Evolutionary conservation across 2,888 invertebrate species (phyloP), one percentile per base, ranked within the genome.

Genomic region (Trichopoda pennipes): DNA sequence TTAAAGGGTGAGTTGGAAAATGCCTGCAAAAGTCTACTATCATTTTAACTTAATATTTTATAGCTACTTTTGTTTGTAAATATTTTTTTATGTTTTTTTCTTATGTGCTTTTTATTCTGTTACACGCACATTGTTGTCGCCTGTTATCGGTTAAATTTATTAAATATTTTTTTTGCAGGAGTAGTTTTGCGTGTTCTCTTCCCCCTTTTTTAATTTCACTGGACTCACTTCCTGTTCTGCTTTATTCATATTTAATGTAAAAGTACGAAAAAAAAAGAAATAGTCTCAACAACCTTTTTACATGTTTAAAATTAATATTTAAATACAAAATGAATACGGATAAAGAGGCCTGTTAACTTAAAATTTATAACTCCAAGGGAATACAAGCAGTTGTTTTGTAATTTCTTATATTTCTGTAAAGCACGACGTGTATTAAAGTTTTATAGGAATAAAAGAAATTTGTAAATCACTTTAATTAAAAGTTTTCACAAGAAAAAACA

Each of bases 61-160:
- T 28, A 28, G 28, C 7, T 4, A 4, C 28, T 28, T 28, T 6
- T 28, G 4, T 28, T 19, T 42, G 14, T 28, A 17, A 17, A 21
- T 19, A 32, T 19, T 10, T 3, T 7, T 12, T 44, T 19, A 32
- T 19, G 6, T 3, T 7, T 12, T 44, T 61, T 58, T 17, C 38
- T 17, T 68, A 55, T 61, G 74, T 55, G 63, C 63, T 58, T 63
- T 63, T 55, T 14, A 21, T 74, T 14, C 7, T 12, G 49, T 28
- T 32, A 69, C 76, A 60, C 73, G 68, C 73, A 80, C 61, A 28
- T 49, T 73, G 53, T 53, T 73, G 53, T 53, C 32, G 38, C 2
- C 17, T 47, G 17, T 14, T 49, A 21, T 44, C 35, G 47, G 21
- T 56, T 47, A 21, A 63, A 63, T 63, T 61, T 8, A 35, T 28